Conservation (phyloP, 2,888 invertebrate genomes). For the Drosophila kuntzei region DNA sequence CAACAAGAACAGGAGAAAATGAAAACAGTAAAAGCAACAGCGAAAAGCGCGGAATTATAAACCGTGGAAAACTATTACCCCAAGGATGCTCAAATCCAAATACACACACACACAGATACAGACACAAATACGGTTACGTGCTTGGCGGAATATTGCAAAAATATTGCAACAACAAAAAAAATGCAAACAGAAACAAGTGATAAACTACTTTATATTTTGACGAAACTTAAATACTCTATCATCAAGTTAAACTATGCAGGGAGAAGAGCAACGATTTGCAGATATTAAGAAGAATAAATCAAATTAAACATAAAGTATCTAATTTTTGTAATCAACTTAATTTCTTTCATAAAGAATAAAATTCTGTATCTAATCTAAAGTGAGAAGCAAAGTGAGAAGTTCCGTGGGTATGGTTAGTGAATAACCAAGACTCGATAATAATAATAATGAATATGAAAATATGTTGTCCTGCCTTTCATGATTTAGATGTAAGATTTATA, state of each 20-base stretch:
- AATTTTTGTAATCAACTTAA: background rate
- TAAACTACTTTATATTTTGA: background rate
- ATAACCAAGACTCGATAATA: no score
- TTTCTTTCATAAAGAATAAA: background rate
- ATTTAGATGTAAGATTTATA: no score
- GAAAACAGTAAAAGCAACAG: slow-evolving; percentile 31
- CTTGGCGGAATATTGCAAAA: slow-evolving; percentile 70
- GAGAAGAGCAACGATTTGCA: background rate
- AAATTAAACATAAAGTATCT: background rate
- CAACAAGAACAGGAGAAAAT: slow-evolving; percentile 19
- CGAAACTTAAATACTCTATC: slow-evolving; percentile 36
- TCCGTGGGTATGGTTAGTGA: no score
- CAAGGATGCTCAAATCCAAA: slow-evolving; percentile 80
- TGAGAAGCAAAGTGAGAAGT: background rate
- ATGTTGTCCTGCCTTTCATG: no score
- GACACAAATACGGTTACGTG: slow-evolving; percentile 72
- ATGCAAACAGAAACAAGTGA: slow-evolving; percentile 30
- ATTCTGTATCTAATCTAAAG: background rate
- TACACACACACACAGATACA: slow-evolving; percentile 38
- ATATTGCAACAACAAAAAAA: slow-evolving; percentile 65
- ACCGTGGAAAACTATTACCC: slow-evolving; percentile 81
- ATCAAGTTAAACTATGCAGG: background rate
- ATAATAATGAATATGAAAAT: no score
- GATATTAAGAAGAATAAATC: background rate
- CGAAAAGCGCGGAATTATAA: slow-evolving; percentile 76